These are phyloP conservation scores for Stictocephala bisonia DNA, from an alignment of 2,888 invertebrate species.

Conservation along the genomic window DNA sequence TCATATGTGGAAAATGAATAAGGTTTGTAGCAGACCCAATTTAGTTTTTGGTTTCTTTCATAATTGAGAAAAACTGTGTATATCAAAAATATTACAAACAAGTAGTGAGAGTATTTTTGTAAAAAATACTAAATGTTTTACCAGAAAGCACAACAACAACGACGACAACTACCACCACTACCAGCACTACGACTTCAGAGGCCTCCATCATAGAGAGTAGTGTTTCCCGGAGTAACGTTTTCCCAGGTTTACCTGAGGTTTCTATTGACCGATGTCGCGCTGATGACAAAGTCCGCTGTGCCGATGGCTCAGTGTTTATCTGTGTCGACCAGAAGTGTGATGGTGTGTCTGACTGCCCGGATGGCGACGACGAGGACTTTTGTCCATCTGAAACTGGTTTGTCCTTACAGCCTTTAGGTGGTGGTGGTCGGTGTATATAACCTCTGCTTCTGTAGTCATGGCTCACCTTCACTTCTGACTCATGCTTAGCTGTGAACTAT, in stretches of 20 bases:
- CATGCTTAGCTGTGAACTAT: conserved; percentile 35
- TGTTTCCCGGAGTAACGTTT: no score
- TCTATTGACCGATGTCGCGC: conserved; percentile 64
- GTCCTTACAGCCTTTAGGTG: conserved; percentile 47
- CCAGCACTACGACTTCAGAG: no score
- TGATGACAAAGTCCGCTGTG: conserved; percentile 68
- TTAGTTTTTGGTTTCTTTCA: no score
- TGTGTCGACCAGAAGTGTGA: conserved; percentile 75
- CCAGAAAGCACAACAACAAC: conserved; percentile 19
- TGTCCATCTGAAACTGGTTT: conserved; percentile 43
- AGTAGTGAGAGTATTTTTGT: no score
- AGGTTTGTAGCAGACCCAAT: no score
- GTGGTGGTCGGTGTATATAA: conserved; percentile 39
- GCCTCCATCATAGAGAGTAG: no score
- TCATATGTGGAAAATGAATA: no score
- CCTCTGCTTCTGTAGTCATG: conserved; percentile 37
- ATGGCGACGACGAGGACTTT: conserved; percentile 56
- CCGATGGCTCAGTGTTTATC: conserved; percentile 68
- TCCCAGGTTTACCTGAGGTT: background rate
- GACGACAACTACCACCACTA: background rate
- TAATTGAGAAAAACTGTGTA: no score
- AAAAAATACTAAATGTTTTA: no score
- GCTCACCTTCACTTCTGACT: conserved; percentile 18
- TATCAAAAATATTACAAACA: no score
- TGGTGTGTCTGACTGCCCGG: conserved; percentile 77